phyloP scores from a whole-genome alignment of 2,113 vertebrate genomes.

The Puffinus mauretanicus region DNA sequence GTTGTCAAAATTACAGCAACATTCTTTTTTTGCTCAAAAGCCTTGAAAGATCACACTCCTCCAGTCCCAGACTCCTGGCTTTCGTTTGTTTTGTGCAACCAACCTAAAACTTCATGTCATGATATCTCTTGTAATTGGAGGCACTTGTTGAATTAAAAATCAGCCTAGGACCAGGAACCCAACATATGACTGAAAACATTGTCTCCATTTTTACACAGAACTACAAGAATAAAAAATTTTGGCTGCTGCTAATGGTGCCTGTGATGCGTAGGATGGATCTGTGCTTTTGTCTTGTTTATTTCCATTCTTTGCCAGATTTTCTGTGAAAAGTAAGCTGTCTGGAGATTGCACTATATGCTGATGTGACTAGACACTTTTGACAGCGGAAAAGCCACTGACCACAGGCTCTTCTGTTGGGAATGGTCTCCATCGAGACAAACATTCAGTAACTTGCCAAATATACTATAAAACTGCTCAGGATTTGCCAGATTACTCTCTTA shows the following conservation, averaged over 20 bases:
- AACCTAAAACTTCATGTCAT: slow-evolving; percentile 47
- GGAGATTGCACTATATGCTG: not conserved
- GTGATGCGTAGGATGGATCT: not conserved
- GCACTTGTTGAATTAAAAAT: slow-evolving; percentile 19
- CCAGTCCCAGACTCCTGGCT: slow-evolving; percentile 48
- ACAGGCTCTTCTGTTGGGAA: not conserved
- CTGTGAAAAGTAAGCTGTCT: not conserved
- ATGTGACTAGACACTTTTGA: not conserved
- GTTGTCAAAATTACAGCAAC: slow-evolving; percentile 76
- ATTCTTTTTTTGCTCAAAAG: slow-evolving; percentile 39
- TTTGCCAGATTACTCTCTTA: not conserved
- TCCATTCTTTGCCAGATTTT: not conserved
- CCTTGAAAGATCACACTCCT: slow-evolving; percentile 55
- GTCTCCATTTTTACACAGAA: not conserved
- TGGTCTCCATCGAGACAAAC: not conserved
- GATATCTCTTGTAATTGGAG: slow-evolving; percentile 9
- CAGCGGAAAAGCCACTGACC: not conserved
- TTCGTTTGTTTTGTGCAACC: slow-evolving; percentile 66
- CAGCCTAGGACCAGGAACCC: not conserved
- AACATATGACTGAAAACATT: not conserved
- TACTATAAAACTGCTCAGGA: not conserved
- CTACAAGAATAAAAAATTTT: not conserved
- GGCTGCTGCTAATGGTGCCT: not conserved
- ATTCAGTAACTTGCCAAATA: not conserved
- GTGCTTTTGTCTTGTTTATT: not conserved